Percentiles rank a stretch among this genome's conserved stretches.
These are phyloP conservation scores for Seira sanloemensis DNA, from an alignment of 2,888 invertebrate species.

Conservation along the genomic window DNA sequence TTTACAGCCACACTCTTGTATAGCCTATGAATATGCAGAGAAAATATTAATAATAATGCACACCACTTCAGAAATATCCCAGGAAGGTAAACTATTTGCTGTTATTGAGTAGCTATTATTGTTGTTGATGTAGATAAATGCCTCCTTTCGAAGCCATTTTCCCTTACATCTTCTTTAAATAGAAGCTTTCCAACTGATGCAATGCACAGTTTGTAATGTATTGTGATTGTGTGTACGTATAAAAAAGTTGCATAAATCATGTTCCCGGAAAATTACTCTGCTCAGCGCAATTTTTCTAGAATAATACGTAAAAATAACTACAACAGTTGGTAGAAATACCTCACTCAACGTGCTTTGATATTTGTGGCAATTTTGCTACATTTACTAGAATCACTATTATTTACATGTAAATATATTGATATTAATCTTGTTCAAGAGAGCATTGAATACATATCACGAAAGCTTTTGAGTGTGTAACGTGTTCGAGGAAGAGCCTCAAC, in stretches of 20 bases:
- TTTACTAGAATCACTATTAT: slow-evolving; percentile 22
- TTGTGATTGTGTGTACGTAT: not conserved
- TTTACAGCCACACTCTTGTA: too few species aligned
- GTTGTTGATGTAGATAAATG: slow-evolving; percentile 50
- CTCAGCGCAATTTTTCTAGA: not conserved
- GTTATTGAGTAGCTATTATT: not conserved
- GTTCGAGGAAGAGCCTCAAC: not conserved
- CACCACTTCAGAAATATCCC: too few species aligned
- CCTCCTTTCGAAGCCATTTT: slow-evolving; percentile 6
- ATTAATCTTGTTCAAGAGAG: slow-evolving; percentile 45
- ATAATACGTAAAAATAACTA: not conserved
- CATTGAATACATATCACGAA: slow-evolving; percentile 17
- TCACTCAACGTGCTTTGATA: not conserved
- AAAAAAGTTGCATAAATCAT: slow-evolving; percentile 48
- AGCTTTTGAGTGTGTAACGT: not conserved
- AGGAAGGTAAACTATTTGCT: not conserved
- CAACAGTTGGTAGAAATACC: slow-evolving; percentile 36
- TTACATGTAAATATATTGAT: slow-evolving; percentile 53
- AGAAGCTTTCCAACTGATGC: slow-evolving; percentile 1
- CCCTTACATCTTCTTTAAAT: not conserved
- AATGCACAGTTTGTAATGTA: not conserved
- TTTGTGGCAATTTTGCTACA: slow-evolving; percentile 14
- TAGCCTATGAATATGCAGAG: too few species aligned
- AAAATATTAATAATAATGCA: too few species aligned
- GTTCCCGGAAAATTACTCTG: slow-evolving; percentile 36